phyloP scores from a whole-genome alignment of 1,140 invertebrate species.

The Octopus sinensis region DNA sequence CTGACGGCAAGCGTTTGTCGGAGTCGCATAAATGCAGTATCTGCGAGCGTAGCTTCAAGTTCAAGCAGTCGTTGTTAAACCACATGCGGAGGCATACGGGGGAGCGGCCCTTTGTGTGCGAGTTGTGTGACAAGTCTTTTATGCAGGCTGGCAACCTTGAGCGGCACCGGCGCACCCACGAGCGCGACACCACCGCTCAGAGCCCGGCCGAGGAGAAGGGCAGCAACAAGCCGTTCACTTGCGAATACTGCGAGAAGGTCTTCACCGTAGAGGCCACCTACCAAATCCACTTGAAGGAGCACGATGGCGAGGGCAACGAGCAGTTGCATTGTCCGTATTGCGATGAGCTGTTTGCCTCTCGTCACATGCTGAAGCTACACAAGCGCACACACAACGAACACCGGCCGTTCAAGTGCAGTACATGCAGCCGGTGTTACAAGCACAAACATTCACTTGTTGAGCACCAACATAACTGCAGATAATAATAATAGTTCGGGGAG shows the following conservation, averaged over 20 bases:
- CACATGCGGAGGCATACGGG: conserved; percentile 27
- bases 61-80: conserved; percentile 25
- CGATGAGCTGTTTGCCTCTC: neutral
- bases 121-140: conserved; percentile 34
- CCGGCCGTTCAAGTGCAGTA: neutral
- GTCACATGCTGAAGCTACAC: too few species aligned
- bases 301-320: neutral
- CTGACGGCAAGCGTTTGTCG: neutral
- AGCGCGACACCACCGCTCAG: neutral
- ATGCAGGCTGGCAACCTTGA: conserved; percentile 38
- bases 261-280: neutral
- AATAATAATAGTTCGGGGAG: too few species aligned
- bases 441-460: neutral
- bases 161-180: conserved; percentile 39
- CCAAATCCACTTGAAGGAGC: neutral
- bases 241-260: neutral
- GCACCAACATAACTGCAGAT: neutral
- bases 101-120: conserved; percentile 25
- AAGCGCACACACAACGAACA: neutral
- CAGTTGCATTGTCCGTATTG: neutral
- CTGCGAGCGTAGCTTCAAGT: neutral
- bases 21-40: neutral
- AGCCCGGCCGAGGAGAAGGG: neutral
- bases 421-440: neutral
- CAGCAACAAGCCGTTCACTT: neutral